Percentiles rank a stretch among this genome's conserved stretches.
phyloP scores from a whole-genome alignment of 2,797 vertebrate genomes.

The Sarcoramphus papa region DNA sequence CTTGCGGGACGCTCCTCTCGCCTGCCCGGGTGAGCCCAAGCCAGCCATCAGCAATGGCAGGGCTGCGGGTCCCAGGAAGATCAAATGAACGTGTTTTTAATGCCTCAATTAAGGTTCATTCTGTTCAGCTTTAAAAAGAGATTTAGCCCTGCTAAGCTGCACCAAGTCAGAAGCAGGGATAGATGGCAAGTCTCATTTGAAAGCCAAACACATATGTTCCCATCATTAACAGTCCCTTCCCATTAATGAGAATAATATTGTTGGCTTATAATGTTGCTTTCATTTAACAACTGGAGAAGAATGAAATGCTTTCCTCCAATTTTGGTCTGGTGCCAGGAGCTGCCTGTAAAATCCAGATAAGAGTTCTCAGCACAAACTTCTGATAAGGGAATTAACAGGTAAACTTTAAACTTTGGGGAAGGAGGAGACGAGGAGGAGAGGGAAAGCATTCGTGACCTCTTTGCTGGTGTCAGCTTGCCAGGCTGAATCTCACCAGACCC shows the following conservation, averaged over 20 bases:
- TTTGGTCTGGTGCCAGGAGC: constrained; percentile 50
- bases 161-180: constrained; percentile 26
- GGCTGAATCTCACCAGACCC: neutral
- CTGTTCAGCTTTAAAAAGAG: constrained; percentile 47
- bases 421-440: neutral
- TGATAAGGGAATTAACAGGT: constrained; percentile 58
- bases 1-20: neutral
- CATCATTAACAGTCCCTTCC: constrained; percentile 60
- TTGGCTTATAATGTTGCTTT: constrained; percentile 12
- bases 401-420: constrained; percentile 28
- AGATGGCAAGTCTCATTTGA: constrained; percentile 24
- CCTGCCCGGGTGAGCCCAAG: neutral
- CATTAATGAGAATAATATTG: constrained; percentile 32
- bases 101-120: constrained; percentile 62
- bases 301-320: constrained; percentile 6
- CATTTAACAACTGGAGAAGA: constrained; percentile 21
- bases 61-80: constrained; percentile 16
- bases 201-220: constrained; percentile 15
- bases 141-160: constrained; percentile 41
- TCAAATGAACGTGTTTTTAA: constrained; percentile 8
- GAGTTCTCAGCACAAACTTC: constrained; percentile 38
- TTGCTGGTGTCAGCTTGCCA: neutral
- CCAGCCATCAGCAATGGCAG: neutral
- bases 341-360: constrained; percentile 70
- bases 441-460: neutral